Conservation (phyloP, 2,797 vertebrate genomes). For the Catharus ustulatus region DNA sequence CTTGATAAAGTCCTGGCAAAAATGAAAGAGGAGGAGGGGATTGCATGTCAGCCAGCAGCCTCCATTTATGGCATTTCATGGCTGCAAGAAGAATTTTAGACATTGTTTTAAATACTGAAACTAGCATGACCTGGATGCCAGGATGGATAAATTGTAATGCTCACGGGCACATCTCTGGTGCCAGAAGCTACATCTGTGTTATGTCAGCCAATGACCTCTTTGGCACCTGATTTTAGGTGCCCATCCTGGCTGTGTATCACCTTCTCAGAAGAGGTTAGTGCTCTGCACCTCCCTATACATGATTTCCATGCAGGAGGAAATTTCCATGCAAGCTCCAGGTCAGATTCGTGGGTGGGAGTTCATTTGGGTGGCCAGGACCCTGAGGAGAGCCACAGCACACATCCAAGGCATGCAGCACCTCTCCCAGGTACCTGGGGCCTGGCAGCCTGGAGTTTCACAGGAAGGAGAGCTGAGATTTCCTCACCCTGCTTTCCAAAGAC, state of each 20-base stretch:
- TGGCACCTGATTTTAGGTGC: neutral
- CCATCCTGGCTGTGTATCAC: neutral
- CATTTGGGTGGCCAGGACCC: fast-evolving
- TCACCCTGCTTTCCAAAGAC: neutral
- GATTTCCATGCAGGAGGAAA: neutral
- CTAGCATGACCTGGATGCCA: neutral
- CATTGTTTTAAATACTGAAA: neutral
- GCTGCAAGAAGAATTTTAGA: neutral
- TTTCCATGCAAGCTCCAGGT: neutral
- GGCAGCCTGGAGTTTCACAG: neutral
- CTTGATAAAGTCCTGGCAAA: neutral
- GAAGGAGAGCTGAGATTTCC: neutral
- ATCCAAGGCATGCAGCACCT: neutral
- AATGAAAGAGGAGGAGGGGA: neutral
- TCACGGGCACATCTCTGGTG: neutral
- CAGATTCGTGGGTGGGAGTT: neutral
- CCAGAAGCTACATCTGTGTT: neutral
- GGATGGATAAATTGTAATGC: neutral
- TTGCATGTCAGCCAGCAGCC: neutral
- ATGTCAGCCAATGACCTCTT: neutral
- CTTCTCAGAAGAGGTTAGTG: neutral
- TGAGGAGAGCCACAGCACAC: neutral
- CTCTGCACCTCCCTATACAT: neutral
- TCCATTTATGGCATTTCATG: neutral
- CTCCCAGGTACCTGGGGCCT: neutral